Evolutionary conservation across 2,888 invertebrate genomes (phyloP), one percentile per base, ranked within the genome.

Genomic region (Lasius platythorax): DNA sequence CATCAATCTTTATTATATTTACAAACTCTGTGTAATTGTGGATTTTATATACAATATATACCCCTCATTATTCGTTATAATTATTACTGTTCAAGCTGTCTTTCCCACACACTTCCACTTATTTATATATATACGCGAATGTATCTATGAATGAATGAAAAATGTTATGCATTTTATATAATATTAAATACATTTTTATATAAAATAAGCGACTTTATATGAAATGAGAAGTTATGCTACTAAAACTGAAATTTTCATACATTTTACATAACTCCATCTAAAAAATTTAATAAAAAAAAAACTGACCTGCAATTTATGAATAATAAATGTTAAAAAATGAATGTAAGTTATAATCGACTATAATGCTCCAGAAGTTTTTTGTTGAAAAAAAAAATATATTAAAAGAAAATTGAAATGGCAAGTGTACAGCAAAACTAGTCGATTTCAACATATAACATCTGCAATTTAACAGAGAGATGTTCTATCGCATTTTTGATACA

Each of bases 1-100:
- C 88, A 85, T 88, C 86, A 82, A 82, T 74, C 84, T 81, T 86
- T 72, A 85, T 79, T 87, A 63, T 86, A 90, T 89, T 90, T 91
- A 89, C 91, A 93, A 70, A 91, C 86, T 88, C 89, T 89, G 82
- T 86, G 79, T 86, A 87, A 79, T 79, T 61, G 11, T 86, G 76
- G 67, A 64, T 88, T 72, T 74, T 83, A 87, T 84, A 85, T 82
- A 86, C 68, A 87, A 43, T 33, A 84, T 70, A 75, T 8, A n/a
- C 15, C 3, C 58, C 83, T 78, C 11, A n/a, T 56, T 75, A 46
- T 66, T 64, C n/a, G 9, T 64, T 66, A 74, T 58, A 33, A 30
- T 56, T 63, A 78, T 58, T n/a, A 81, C 83, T 86, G 87, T 83
- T 83, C 5, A 73, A 85, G 83, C 84, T 87, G 88, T 74, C 76